Base-by-base conservation (phyloP, 2,888 invertebrate genomes). In the Phymatocera aterrima region DNA sequence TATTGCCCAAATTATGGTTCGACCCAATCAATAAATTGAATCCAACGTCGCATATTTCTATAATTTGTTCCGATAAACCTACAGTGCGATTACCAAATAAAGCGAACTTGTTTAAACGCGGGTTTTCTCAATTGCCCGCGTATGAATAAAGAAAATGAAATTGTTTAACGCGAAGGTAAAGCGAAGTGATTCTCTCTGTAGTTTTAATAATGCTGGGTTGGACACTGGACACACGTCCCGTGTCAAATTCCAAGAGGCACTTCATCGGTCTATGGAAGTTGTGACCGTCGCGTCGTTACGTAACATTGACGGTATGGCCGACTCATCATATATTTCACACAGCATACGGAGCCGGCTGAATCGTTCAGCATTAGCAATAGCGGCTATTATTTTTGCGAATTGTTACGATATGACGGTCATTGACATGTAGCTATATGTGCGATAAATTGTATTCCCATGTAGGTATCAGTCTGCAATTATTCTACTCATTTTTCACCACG, bases 161-260 rank as follows among this genome's bases (percentile, higher is more conserved):
- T 18, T n/a, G 48, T 48, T 48, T 18, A 18, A 18, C n/a, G 18
- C 6, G 18, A 5, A 4, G 18, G n/a, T 18, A 0, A 48, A 6
- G 48, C 48, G 18, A 18, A 18, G 18, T 4, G 18, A 18, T 48
- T 48, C 5, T n/a, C n/a, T n/a, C n/a, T n/a, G n/a, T n/a, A n/a
- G 18, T 48, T 18, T 15, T 51, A 1, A 51, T 51, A 34, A 34
- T 15, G 28, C 15, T 60, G 8, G 6, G 21, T 34, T 31, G 12
- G 15, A n/a, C 3, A n/a, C 6, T 8, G 61, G 61, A 15, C 34
- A 61, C 34, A 31, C n/a, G 34, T 28, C 61, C 34, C 28, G 31
- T 51, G 61, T 61, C 61, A 8, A 28, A 61, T 61, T 61, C 5
- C n/a, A 61, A n/a, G 6, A 61, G 61, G 28, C 61, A 61, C 61